Evolutionary conservation across 2,797 vertebrate species (phyloP), one percentile per base, ranked within the genome.

Genomic region (Galaxias olidus): DNA sequence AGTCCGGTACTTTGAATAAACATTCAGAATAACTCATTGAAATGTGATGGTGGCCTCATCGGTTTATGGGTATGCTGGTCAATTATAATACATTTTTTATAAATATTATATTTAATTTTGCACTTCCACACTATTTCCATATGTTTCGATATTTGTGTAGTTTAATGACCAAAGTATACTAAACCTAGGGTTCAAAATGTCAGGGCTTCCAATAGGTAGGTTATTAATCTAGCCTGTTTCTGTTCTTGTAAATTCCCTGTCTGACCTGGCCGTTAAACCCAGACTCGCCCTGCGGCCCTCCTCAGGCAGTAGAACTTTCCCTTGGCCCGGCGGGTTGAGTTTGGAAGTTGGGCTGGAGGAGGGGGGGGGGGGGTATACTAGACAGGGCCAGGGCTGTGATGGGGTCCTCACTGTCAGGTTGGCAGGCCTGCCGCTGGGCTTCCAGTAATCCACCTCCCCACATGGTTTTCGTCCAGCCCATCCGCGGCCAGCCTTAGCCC

Each of bases 391-490:
- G 72, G 76, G 79, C 63, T 64, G 74, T 65, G 51, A 63, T 20
- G 63, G 85, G 85, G 84, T 85, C 84, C 62, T 63, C 51, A 75
- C 79, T 75, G 68, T 65, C 65, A 78, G 69, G 72, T 77, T 85
- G 83, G 81, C 76, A 85, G 74, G 63, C 69, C 75, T 83, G 73
- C 86, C 81, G 81, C 73, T 72, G 78, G 54, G 76, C 86, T 90
- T 90, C 89, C 89, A 87, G 89, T 89, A 89, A 89, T 80, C 68
- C 88, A 77, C 86, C 88, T 87, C 84, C 83, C 78, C 74, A 86
- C 81, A 73, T 74, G 79, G 79, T 87, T 89, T 86, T 83, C 73
- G 82, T 87, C 65, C 76, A 76, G 76, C 52, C 83, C 79, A 84
- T 75, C 76, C 82, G 56, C 78, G 84, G 79, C 77, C 79, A 84